Evolutionary conservation across 2,113 vertebrate species (phyloP).

Genomic region (Bubo bubo): DNA sequence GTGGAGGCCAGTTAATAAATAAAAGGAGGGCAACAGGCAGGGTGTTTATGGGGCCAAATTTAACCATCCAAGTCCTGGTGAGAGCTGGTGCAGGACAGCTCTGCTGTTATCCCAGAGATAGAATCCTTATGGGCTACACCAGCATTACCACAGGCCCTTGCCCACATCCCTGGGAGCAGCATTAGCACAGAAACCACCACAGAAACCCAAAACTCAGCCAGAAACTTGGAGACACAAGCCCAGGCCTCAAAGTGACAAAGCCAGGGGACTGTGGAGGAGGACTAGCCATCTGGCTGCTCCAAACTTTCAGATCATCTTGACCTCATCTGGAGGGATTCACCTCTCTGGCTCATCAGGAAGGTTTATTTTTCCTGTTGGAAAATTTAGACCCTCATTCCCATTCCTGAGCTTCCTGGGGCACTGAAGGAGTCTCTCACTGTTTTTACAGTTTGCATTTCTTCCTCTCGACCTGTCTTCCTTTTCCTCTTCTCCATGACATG

Average conservation of each 20-base stretch:
- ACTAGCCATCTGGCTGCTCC: not conserved
- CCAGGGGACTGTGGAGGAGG: not conserved
- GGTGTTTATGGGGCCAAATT: not conserved
- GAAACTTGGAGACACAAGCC: not conserved
- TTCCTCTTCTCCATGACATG: not conserved
- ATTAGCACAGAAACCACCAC: not conserved
- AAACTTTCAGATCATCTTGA: not conserved
- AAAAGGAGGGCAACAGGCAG: not conserved
- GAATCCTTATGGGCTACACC: no score
- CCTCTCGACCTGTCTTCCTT: not conserved
- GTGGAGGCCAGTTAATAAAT: not conserved
- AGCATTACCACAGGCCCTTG: not conserved
- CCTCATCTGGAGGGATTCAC: not conserved
- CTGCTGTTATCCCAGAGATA: not conserved
- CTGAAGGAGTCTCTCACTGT: not conserved
- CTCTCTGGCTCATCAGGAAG: not conserved
- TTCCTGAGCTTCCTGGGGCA: not conserved
- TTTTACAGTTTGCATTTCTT: constrained; percentile 22
- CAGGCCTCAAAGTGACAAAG: not conserved
- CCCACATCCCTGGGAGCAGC: not conserved
- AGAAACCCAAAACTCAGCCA: not conserved
- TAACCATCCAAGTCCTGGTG: not conserved
- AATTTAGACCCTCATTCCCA: not conserved
- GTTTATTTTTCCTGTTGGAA: constrained; percentile 22
- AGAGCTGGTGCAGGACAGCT: not conserved